Base-by-base conservation (phyloP, 2,797 vertebrate species). In the Micropoecilia bifurca region DNA sequence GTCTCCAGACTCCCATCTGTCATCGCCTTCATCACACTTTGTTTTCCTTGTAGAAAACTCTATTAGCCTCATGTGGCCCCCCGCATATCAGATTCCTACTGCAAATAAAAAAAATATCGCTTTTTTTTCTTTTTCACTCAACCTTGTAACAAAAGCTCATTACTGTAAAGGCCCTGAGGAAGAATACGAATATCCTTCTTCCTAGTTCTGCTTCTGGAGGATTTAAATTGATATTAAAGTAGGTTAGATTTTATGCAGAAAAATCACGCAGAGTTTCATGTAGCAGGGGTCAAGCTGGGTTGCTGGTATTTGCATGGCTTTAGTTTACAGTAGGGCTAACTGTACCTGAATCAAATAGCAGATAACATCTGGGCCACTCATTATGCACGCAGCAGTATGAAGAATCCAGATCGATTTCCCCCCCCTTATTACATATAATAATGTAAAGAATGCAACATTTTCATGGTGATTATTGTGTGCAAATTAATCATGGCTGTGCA, bases 1-100 rank as follows among this genome's bases (percentile, higher is more conserved):
- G 41, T 86, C 83, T 85, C 78, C 81, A 83, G 82, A 74, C 89
- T 85, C 87, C 82, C 82, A 86, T 93, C 91, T 92, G 89, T 92
- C 90, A 92, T 86, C 69, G 73, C 84, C 63, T 57, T 57, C 74
- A 55, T 74, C 22, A 25, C 71, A 79, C 79, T 81, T 78, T 78
- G 46, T 69, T 73, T 59, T 28, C 3, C 41, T 45, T 6, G 2
- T 2, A 66, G 63, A 73, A 39, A 68, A 73, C 0, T 1, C 25
- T 76, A 78, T 86, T 76, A 80, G 73, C 18, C 33, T 57, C 73
- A 47, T 46, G 75, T 78, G 50, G 43, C 30, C 55, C 57, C 50
- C 36, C 72, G 46, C 74, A 80, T 84, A 76, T 66, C 79, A 79
- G 57, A 86, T 81, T 71, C 25, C 41, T 45, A 41, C 39, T n/a